Percentiles rank a stretch among this genome's conserved stretches.
Evolutionary conservation across 2,888 invertebrate genomes (phyloP).

Genomic region (Nipponacmea schrenckii): DNA sequence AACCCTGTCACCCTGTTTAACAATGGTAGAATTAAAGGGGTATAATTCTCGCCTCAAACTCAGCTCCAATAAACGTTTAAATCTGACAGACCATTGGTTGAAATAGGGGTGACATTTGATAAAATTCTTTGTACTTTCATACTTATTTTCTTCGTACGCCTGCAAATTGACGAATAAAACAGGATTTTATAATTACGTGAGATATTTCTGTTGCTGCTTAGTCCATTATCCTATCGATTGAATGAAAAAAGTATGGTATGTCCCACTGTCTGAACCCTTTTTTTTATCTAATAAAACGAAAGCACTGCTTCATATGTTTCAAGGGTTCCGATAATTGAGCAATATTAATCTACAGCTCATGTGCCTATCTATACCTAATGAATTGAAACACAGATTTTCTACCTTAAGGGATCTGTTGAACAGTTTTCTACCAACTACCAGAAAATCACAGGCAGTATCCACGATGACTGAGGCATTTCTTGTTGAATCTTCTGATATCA

Average conservation of each 20-base stretch:
- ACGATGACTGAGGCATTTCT: slow-evolving; percentile 60
- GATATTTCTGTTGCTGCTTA: no score
- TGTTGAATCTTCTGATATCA: slow-evolving; percentile 53
- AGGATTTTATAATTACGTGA: background rate
- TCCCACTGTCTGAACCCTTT: no score
- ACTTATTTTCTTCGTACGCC: slow-evolving; percentile 58
- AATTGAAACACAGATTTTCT: slow-evolving; percentile 4
- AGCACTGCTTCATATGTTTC: no score
- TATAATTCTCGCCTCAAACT: slow-evolving; percentile 57
- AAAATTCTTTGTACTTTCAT: slow-evolving; percentile 52
- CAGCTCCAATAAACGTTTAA: slow-evolving; percentile 60
- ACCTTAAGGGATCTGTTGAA: slow-evolving; percentile 61
- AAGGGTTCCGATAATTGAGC: no score
- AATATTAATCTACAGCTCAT: no score
- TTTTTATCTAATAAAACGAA: no score
- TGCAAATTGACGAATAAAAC: slow-evolving; percentile 23
- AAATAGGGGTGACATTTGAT: slow-evolving; percentile 60
- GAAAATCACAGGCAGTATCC: slow-evolving; percentile 54
- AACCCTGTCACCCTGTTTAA: slow-evolving; percentile 57
- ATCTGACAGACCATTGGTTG: slow-evolving; percentile 49
- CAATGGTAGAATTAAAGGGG: slow-evolving; percentile 53
- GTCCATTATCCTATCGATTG: no score
- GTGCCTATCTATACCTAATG: no score
- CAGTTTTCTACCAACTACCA: slow-evolving; percentile 58
- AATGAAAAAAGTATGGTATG: no score